Conservation (phyloP, 2,113 vertebrate genomes). For the Galeopterus variegatus region DNA sequence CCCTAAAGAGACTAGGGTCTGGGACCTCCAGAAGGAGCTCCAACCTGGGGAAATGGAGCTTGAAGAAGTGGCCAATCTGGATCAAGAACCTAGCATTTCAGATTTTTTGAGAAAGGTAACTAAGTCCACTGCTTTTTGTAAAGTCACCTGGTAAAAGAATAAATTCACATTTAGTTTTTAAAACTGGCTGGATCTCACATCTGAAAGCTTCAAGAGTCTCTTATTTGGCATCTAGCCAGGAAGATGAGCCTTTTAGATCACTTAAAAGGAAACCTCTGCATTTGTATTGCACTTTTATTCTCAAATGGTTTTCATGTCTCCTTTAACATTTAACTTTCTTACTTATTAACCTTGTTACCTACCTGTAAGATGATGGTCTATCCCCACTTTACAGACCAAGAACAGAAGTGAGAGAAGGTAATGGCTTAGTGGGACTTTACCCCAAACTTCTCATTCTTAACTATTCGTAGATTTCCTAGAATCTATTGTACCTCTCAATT, state of each 20-base stretch:
- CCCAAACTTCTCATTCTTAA: background rate
- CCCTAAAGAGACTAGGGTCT: background rate
- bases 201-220: background rate
- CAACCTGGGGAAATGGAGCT: background rate
- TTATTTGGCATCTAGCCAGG: background rate
- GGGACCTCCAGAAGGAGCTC: no score
- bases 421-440: background rate
- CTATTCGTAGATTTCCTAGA: background rate
- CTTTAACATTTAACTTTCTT: slow-evolving; percentile 37
- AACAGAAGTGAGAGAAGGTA: background rate
- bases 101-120: slow-evolving; percentile 7
- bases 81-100: background rate
- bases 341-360: background rate
- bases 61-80: background rate
- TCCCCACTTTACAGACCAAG: background rate
- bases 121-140: background rate
- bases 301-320: background rate
- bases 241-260: background rate
- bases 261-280: background rate
- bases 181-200: background rate
- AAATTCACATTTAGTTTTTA: background rate
- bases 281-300: background rate
- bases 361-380: background rate
- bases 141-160: background rate
- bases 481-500: background rate